Percentiles rank a stretch among this genome's conserved stretches.
phyloP scores from a whole-genome alignment of 1,140 invertebrate genomes.

The Drosophila teissieri region DNA sequence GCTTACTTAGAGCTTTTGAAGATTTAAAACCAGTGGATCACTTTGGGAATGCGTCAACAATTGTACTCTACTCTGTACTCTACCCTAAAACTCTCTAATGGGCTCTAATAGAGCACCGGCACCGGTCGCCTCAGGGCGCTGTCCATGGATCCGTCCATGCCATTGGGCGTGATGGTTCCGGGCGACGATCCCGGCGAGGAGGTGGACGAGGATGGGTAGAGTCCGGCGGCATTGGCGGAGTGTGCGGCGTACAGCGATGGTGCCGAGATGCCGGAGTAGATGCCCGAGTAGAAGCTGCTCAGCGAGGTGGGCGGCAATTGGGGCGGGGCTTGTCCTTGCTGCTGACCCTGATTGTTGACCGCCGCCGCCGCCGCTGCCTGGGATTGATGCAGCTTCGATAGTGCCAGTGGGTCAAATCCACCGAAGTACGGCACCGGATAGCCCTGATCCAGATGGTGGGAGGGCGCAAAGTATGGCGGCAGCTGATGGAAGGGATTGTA shows the following conservation, averaged over 20 bases:
- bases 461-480: conserved; percentile 87
- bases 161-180: conserved; percentile 77
- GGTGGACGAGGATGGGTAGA: conserved; percentile 84
- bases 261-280: conserved; percentile 85
- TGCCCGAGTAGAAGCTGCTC: conserved; percentile 88
- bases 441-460: conserved; percentile 85
- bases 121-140: conserved; percentile 86
- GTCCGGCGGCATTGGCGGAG: conserved; percentile 81
- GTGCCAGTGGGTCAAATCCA: conserved; percentile 88
- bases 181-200: conserved; percentile 85
- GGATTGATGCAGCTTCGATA: conserved; percentile 86
- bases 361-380: conserved; percentile 78
- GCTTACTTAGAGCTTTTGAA: conserved; percentile 82
- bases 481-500: conserved; percentile 86
- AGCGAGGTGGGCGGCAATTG: conserved; percentile 86
- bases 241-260: conserved; percentile 84
- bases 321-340: conserved; percentile 77
- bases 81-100: conserved; percentile 10
- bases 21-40: conserved; percentile 84
- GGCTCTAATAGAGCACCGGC: conserved; percentile 86
- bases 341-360: conserved; percentile 79
- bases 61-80: conserved; percentile 80
- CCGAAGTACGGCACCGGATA: conserved; percentile 87
- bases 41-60: conserved; percentile 81
- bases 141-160: conserved; percentile 79